Base-by-base conservation (phyloP, 2,797 vertebrate genomes). In the Sphaeramia orbicularis region DNA sequence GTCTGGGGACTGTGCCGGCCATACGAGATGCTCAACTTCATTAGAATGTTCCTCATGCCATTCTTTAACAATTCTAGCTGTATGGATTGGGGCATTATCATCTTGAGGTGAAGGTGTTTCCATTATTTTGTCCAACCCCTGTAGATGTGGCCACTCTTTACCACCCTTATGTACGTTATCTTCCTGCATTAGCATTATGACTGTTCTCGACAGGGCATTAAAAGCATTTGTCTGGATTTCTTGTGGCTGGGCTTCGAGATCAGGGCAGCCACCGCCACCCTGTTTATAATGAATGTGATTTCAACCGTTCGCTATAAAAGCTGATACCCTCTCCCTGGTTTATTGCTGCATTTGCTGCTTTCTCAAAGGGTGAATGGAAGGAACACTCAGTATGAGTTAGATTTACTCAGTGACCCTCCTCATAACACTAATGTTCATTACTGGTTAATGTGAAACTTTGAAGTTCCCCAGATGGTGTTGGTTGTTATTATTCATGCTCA, bases 391-490 rank as follows among this genome's bases (percentile, higher is more conserved):
- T 77, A 83, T 78, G 63, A 82, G 82, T 77, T 84, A 65, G 81
- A 90, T 86, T 57, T 88, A 84, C 91, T 88, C 83, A 80, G 78
- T 90, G 92, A 90, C 91, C 92, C 91, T 80, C 72, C 83, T 76
- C 83, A 76, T 84, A 86, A 86, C 90, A 84, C 80, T 83, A 73
- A 86, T 91, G 88, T 91, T 92, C 88, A 93, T 93, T 89, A 91
- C 86, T 62, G 80, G 89, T 87, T 91, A 92, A 93, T 91, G 87
- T 83, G 79, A 84, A 79, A 87, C 90, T 93, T 92, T 91, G 86
- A 93, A 91, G 91, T 89, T 87, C 63, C 86, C 88, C 92, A 94
- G 91, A 93, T 94, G 93, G 90, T 78, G 85, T 79, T 72, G 76
- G 75, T 76, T 77, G 89, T 93, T 91, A 90, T 93, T 90, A 91